Evolutionary conservation across 2,113 vertebrate species (phyloP).

Genomic region (Agelaius tricolor): DNA sequence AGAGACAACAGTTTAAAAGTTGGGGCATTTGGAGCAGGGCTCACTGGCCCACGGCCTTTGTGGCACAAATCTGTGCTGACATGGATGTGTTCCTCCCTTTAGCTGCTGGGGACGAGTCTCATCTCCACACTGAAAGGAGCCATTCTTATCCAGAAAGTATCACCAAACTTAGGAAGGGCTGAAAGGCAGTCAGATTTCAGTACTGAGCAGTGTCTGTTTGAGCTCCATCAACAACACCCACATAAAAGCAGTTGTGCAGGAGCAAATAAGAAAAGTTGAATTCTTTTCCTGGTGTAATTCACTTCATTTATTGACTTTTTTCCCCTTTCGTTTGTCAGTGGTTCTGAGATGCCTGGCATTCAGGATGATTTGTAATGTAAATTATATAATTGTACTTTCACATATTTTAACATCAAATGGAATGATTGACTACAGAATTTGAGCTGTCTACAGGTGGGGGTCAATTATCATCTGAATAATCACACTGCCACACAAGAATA

Average conservation of each 20-base stretch:
- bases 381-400: constrained; percentile 92
- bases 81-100: neutral
- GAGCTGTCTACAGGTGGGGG: constrained; percentile 96
- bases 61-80: neutral
- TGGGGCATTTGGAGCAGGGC: neutral
- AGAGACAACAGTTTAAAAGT: neutral
- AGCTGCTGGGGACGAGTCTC: neutral
- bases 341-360: constrained; percentile 93
- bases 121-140: neutral
- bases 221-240: constrained; percentile 46
- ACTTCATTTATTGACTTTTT: constrained; percentile 85
- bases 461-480: constrained; percentile 99
- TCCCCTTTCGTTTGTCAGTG: constrained; percentile 77
- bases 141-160: neutral
- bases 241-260: constrained; percentile 68
- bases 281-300: constrained; percentile 88
- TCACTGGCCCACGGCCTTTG: neutral
- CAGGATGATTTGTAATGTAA: constrained; percentile 98
- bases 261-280: constrained; percentile 78
- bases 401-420: constrained; percentile 96
- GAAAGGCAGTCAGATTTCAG: constrained; percentile 12
- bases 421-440: constrained; percentile 98
- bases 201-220: constrained; percentile 29
- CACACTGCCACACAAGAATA: constrained; percentile 88
- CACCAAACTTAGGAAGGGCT: constrained; percentile 30